phyloP scores from a whole-genome alignment of 1,140 invertebrate species.

The Cotesia chilonis region DNA sequence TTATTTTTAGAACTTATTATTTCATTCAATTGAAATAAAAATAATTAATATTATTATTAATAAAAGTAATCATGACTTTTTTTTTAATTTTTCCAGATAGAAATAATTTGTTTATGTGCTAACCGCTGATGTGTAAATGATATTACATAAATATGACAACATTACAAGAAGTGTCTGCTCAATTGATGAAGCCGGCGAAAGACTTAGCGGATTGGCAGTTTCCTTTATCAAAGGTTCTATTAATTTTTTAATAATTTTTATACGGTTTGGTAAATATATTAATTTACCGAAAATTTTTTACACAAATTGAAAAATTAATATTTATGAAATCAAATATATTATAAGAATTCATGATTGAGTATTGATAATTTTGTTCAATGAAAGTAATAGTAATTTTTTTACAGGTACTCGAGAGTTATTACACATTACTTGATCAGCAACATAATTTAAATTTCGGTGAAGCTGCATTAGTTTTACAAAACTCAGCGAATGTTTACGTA shows the following conservation, averaged over 20 bases:
- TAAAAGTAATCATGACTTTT: neutral
- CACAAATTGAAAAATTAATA: no score
- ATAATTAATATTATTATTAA: neutral
- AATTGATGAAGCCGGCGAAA: conserved; percentile 56
- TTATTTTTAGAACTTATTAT: no score
- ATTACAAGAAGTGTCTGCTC: conserved; percentile 49
- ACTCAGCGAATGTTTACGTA: conserved; percentile 56
- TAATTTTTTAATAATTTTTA: neutral
- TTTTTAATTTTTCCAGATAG: neutral
- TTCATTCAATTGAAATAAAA: no score
- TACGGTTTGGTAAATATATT: no score
- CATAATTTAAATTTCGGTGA: conserved; percentile 54
- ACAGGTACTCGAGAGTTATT: conserved; percentile 55
- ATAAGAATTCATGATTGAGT: neutral
- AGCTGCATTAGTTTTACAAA: conserved; percentile 57
- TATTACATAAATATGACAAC: conserved; percentile 44
- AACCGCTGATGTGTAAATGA: conserved; percentile 21
- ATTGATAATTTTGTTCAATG: conserved; percentile 9
- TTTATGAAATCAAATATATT: no score
- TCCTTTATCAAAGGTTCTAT: conserved; percentile 53
- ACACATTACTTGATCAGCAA: conserved; percentile 44
- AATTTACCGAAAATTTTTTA: no score
- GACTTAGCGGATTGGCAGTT: conserved; percentile 57
- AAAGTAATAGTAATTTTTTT: conserved; percentile 36
- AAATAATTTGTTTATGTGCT: neutral